phyloP scores from a whole-genome alignment of 2,113 vertebrate genomes.

The Spilogale gracilis region DNA sequence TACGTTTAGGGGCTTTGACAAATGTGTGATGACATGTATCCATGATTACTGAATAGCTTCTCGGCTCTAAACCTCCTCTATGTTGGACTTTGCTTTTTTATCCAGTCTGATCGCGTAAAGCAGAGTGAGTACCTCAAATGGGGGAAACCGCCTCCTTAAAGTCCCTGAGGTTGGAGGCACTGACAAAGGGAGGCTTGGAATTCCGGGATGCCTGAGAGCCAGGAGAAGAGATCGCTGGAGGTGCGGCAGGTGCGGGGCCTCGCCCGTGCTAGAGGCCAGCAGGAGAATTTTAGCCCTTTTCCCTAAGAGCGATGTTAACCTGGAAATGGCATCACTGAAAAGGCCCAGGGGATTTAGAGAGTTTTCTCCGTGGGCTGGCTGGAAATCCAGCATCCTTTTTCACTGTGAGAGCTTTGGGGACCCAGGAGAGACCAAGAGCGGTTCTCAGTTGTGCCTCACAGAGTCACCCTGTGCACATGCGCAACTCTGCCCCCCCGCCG shows the following conservation, averaged over 20 bases:
- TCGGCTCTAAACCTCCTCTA: background rate
- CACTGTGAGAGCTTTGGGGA: background rate
- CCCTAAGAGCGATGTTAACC: background rate
- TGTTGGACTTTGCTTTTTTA: background rate
- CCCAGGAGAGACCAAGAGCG: background rate
- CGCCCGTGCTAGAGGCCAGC: background rate
- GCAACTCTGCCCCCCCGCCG: rapidly evolving
- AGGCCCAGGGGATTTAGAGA: background rate
- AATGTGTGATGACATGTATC: background rate
- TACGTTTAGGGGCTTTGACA: background rate
- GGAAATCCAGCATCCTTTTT: background rate
- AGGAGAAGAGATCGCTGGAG: background rate
- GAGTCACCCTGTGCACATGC: background rate
- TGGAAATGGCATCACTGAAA: background rate
- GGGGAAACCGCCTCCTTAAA: background rate
- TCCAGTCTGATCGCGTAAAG: background rate
- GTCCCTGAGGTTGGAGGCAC: background rate
- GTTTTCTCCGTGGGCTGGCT: background rate
- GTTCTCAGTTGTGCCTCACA: background rate
- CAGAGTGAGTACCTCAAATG: background rate
- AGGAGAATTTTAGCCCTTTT: background rate
- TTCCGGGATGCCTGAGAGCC: background rate
- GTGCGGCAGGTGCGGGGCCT: too few relatives aligned
- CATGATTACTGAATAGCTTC: background rate
- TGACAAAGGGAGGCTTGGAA: background rate